Conservation (phyloP, 2,888 invertebrate genomes). For the Epirrita christyi region DNA sequence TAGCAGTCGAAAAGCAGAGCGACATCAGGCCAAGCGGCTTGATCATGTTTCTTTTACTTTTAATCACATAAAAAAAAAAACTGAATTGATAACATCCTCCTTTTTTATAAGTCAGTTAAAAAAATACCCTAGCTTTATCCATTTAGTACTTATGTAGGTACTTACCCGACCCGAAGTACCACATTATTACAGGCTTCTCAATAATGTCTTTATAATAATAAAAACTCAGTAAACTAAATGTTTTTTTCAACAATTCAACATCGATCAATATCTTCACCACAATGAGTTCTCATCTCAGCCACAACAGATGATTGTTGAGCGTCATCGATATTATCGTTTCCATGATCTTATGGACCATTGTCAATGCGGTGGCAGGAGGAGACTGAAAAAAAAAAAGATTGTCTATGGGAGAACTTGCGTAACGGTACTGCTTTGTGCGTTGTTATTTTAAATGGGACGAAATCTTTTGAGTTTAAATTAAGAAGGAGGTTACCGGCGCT, state of each 20-base stretch:
- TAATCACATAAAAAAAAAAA: too few relatives aligned
- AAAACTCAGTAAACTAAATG: conserved; percentile 56
- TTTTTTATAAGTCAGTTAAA: too few relatives aligned
- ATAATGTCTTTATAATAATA: conserved; percentile 40
- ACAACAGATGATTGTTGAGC: conserved; percentile 72
- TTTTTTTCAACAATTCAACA: conserved; percentile 60
- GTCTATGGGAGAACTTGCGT: conserved; percentile 50
- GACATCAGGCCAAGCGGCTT: too few relatives aligned
- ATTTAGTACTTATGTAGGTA: too few relatives aligned
- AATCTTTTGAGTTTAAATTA: conserved; percentile 5
- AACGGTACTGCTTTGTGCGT: conserved; percentile 49
- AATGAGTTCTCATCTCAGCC: conserved; percentile 52
- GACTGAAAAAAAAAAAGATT: conserved; percentile 53
- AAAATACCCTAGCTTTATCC: too few relatives aligned
- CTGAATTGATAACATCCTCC: too few relatives aligned
- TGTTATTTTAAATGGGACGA: conserved; percentile 30
- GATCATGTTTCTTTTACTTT: too few relatives aligned
- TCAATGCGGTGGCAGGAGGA: conserved; percentile 59
- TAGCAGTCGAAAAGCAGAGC: too few relatives aligned
- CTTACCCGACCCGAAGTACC: not conserved
- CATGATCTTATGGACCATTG: conserved; percentile 70
- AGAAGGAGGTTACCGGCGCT: too few relatives aligned
- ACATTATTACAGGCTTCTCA: conserved; percentile 11
- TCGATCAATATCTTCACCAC: conserved; percentile 67
- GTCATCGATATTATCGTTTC: conserved; percentile 74